Evolutionary conservation across 2,797 vertebrate genomes (phyloP), one percentile per base, ranked within the genome.

Genomic region (Sorex maritimensis): DNA sequence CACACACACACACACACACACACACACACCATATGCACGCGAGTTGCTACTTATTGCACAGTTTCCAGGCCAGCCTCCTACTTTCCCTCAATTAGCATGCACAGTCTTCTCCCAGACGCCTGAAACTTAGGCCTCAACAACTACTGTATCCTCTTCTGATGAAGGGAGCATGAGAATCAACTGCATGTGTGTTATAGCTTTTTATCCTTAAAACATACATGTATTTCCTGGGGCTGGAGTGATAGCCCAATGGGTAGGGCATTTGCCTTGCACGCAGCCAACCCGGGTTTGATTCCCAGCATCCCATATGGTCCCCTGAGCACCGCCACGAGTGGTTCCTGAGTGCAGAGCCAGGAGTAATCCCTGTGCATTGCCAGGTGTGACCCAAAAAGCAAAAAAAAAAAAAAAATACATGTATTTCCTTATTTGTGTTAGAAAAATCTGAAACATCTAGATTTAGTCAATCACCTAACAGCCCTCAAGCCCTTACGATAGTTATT

Each of bases 391-490:
- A 34, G 34, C 34, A 34, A 34, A 34, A 34, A 34, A 34, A 34
- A 34, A 34, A 34, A 79, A 90, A 87, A 21, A 1, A 19, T 23
- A 11, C 26, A 5, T 49, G 7, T 58, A 24, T 46, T 26, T 10
- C 17, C 83, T 79, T 90, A 44, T 61, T 68, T 34, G 30, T 73
- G 9, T 79, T 79, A 79, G n/a, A 26, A 86, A 81, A 72, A 10
- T 67, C n/a, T 72, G 5, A 78, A 95, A 34, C 86, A 72, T 21
- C 24, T 82, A 5, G 78, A 86, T 61, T 2, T 52, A 58, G 17
- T 3, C 55, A 55, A 7, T 28, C 26, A 82, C 5, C 34, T 30
- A 10, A 34, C 2, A 83, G 21, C 49, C 3, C 58, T 82, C 38
- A 78, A 52, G 10, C 10, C 10, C 49, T 52, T 9, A 52, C 6